Evolutionary conservation across 2,888 invertebrate species (phyloP).

Genomic region (Dendrolimus pini): DNA sequence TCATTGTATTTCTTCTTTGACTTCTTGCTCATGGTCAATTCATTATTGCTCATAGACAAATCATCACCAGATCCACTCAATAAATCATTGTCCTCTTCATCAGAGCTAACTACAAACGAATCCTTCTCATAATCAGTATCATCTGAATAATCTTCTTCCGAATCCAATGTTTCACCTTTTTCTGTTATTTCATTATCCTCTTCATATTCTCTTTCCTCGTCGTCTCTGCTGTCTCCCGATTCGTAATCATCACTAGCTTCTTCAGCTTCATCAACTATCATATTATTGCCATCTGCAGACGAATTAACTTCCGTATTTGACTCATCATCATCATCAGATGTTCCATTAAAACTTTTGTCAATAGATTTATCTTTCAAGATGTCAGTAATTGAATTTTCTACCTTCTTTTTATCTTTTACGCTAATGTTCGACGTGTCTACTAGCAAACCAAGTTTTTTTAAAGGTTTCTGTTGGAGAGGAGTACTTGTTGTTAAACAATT

Average conservation of each 20-base stretch:
- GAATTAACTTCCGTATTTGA: slow-evolving; percentile 18
- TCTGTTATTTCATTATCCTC: slow-evolving; percentile 65
- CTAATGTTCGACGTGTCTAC: slow-evolving; percentile 47
- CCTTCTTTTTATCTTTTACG: slow-evolving; percentile 22
- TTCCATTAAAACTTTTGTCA: slow-evolving; percentile 9
- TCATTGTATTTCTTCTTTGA: slow-evolving; percentile 63
- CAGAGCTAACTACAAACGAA: slow-evolving; percentile 74
- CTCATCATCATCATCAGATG: slow-evolving; percentile 9
- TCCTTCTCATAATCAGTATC: slow-evolving; percentile 68
- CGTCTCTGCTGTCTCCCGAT: slow-evolving; percentile 68
- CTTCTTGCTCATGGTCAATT: slow-evolving; percentile 54
- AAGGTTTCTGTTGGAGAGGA: slow-evolving; percentile 48
- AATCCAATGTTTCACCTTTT: slow-evolving; percentile 70
- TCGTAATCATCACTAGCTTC: slow-evolving; percentile 60
- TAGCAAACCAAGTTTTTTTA: slow-evolving; percentile 36
- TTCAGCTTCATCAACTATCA: slow-evolving; percentile 52
- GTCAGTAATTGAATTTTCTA: slow-evolving; percentile 11
- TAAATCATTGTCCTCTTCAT: slow-evolving; percentile 58
- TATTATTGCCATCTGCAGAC: slow-evolving; percentile 19
- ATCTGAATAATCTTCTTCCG: slow-evolving; percentile 56
- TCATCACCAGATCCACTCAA: slow-evolving; percentile 64
- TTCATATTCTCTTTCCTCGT: slow-evolving; percentile 63
- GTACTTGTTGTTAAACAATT: slow-evolving; percentile 58
- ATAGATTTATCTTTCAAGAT: slow-evolving; percentile 14
- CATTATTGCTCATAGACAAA: slow-evolving; percentile 57